These are phyloP conservation scores for Holothuria leucospilota DNA, from an alignment of 53 echinoderm and acorn worm genomes.

Conservation along the genomic window DNA sequence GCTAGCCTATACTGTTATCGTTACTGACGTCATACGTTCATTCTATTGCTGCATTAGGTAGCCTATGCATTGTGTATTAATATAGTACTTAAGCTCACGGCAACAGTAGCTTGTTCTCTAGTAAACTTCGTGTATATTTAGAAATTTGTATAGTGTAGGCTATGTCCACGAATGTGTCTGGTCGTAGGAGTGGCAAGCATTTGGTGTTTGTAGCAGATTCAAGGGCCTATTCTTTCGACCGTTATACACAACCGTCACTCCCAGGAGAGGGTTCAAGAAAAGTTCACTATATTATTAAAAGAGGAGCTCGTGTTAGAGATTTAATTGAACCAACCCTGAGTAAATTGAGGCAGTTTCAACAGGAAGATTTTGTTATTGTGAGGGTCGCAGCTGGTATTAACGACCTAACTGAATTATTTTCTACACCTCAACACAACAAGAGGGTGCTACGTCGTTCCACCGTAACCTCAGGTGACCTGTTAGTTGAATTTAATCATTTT, in stretches of 20 bases:
- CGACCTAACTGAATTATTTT: not conserved
- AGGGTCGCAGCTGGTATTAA: not conserved
- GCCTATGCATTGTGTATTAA: too few species aligned
- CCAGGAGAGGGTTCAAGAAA: too few species aligned
- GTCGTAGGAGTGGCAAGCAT: not conserved
- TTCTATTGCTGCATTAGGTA: too few species aligned
- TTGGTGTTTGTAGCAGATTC: not conserved
- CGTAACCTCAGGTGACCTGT: not conserved
- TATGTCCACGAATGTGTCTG: too few species aligned
- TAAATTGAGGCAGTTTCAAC: not conserved
- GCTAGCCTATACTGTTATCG: too few species aligned
- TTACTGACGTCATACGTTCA: too few species aligned
- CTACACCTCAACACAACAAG: not conserved
- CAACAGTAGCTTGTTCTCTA: too few species aligned
- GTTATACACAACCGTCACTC: not conserved
- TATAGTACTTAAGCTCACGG: too few species aligned
- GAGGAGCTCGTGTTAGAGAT: not conserved
- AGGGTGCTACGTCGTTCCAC: not conserved
- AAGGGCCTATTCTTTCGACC: conserved; percentile 4
- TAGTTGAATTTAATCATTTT: not conserved
- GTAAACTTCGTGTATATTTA: too few species aligned
- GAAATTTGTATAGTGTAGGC: too few species aligned
- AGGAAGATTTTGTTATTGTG: not conserved
- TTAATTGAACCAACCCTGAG: not conserved
- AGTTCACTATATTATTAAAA: not conserved